A percentile compares a stretch with the other conserved stretches of the same genome.
Conservation (phyloP, 2,113 vertebrate genomes). For the Odobenus rosmarus region DNA sequence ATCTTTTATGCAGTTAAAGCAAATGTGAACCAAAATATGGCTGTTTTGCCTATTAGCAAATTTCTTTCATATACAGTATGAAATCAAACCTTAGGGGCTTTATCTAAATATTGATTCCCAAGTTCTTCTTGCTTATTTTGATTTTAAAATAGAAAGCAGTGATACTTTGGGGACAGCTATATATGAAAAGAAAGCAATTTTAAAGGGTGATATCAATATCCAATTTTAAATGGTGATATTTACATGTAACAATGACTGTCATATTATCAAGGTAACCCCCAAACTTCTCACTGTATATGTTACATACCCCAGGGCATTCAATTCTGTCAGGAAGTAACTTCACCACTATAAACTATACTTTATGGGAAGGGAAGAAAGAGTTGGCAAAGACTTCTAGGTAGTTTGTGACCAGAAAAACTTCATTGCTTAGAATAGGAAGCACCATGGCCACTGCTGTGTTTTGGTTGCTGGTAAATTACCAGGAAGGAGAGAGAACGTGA, state of each 20-base stretch:
- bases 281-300: neutral
- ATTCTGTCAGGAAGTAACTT: neutral
- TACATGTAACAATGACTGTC: neutral
- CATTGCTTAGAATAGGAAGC: neutral
- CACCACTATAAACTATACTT: neutral
- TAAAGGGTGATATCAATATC: neutral
- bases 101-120: neutral
- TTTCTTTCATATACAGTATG: neutral
- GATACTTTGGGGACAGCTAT: neutral
- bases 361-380: neutral
- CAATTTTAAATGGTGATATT: neutral
- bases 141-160: slow-evolving; percentile 36
- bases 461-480: neutral
- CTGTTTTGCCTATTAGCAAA: slow-evolving; percentile 5
- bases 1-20: neutral
- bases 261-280: neutral
- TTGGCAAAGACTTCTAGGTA: neutral
- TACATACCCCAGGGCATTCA: neutral
- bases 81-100: slow-evolving; percentile 36
- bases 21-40: slow-evolving; percentile 5
- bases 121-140: neutral
- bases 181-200: slow-evolving; percentile 52
- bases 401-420: neutral
- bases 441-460: neutral
- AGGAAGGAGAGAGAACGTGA: neutral